These are phyloP conservation scores for Serripes groenlandicus DNA, from an alignment of 2,888 invertebrate genomes.

Conservation along the genomic window DNA sequence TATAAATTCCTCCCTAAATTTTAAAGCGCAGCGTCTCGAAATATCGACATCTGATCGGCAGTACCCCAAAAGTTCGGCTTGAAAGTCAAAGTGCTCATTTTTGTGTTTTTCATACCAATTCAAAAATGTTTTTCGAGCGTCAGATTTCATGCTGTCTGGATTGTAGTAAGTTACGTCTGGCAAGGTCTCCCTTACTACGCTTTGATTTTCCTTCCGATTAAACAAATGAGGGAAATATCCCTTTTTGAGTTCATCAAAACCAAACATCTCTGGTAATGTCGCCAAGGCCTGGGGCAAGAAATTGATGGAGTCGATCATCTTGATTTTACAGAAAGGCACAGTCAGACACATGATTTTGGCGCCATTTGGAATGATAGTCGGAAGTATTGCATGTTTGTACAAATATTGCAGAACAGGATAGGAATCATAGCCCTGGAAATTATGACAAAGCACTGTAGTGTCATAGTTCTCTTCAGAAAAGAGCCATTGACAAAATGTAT, in stretches of 20 bases:
- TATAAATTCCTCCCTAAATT: constrained; percentile 42
- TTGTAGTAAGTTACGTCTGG: constrained; percentile 37
- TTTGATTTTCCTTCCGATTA: constrained; percentile 35
- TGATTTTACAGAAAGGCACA: constrained; percentile 38
- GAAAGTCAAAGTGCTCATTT: constrained; percentile 36
- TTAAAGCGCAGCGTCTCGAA: constrained; percentile 28
- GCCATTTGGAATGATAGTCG: constrained; percentile 48
- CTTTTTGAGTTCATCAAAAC: constrained; percentile 49
- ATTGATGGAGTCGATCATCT: constrained; percentile 58
- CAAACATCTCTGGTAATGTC: constrained; percentile 53
- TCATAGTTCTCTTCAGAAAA: constrained; percentile 40
- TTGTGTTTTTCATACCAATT: constrained; percentile 47
- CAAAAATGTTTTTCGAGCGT: constrained; percentile 35
- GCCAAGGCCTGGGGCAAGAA: constrained; percentile 58
- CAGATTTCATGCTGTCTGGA: constrained; percentile 51
- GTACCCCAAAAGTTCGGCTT: constrained; percentile 39
- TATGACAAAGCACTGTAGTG: constrained; percentile 34
- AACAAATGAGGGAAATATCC: constrained; percentile 57
- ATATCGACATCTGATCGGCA: constrained; percentile 49
- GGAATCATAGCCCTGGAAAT: constrained; percentile 48
- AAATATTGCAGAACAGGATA: constrained; percentile 60
- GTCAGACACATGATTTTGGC: constrained; percentile 47
- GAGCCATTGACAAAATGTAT: constrained; percentile 27
- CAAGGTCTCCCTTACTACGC: constrained; percentile 25
- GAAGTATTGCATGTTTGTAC: constrained; percentile 42